Evolutionary conservation across 1,140 invertebrate genomes (phyloP).

Genomic region (Streblospio benedicti): DNA sequence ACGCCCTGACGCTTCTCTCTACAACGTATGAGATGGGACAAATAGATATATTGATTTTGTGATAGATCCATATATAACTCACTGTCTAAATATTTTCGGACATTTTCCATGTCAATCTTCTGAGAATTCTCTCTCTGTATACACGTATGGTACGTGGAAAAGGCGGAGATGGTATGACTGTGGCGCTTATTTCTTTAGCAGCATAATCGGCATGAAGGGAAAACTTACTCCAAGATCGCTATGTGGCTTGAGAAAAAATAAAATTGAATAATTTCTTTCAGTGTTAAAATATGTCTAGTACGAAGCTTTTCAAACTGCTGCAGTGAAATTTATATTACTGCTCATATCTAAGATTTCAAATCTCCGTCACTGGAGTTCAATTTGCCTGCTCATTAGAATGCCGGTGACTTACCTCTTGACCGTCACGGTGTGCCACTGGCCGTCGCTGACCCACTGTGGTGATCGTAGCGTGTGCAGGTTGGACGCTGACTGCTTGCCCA

Average conservation of each 20-base stretch:
- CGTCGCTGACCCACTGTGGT: constrained; percentile 60
- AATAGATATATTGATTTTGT: neutral
- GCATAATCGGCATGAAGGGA: no score
- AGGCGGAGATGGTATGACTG: neutral
- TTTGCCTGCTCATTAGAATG: neutral
- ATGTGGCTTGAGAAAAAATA: no score
- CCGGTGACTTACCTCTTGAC: constrained; percentile 41
- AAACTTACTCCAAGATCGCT: no score
- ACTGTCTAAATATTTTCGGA: neutral
- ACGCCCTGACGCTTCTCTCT: constrained; percentile 60
- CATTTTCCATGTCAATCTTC: no score
- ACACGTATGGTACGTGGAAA: no score
- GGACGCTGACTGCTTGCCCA: constrained; percentile 52
- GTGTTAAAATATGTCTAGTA: constrained; percentile 6
- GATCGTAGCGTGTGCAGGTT: constrained; percentile 52
- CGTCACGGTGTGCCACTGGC: constrained; percentile 62
- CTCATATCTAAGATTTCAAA: neutral
- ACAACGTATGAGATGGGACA: neutral
- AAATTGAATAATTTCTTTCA: neutral
- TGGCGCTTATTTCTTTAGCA: no score
- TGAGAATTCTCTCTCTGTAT: no score
- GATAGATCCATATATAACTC: neutral
- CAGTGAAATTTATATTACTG: neutral
- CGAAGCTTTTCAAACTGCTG: neutral
- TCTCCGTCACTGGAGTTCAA: neutral